Percentiles rank a stretch among this genome's conserved stretches.
phyloP scores from a whole-genome alignment of 1,140 invertebrate species.

The Hycleus cichorii region DNA sequence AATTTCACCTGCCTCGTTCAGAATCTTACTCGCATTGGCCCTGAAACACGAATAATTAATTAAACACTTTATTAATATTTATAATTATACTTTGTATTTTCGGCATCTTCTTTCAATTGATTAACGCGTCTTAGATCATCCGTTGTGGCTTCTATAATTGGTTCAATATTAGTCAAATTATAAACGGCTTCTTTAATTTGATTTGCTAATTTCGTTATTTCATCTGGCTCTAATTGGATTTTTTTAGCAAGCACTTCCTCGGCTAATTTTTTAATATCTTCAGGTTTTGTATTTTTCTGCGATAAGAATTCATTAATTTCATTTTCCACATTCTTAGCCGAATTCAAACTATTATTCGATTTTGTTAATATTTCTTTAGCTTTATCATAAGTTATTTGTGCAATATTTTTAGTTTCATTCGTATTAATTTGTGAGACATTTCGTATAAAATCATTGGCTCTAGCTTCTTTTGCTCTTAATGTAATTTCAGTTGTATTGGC shows the following conservation, averaged over 20 bases:
- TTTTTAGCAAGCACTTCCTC: constrained; percentile 60
- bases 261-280: constrained; percentile 71
- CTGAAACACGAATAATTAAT: constrained; percentile 15
- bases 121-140: constrained; percentile 69
- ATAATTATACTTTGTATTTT: constrained; percentile 58
- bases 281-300: constrained; percentile 67
- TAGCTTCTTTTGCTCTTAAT: constrained; percentile 72
- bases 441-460: constrained; percentile 60
- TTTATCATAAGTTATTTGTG: constrained; percentile 30
- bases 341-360: constrained; percentile 42
- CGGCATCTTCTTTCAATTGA: constrained; percentile 66
- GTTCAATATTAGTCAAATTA: constrained; percentile 81
- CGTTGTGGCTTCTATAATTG: constrained; percentile 78
- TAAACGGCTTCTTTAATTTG: constrained; percentile 80
- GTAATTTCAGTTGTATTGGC: constrained; percentile 74
- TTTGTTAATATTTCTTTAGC: constrained; percentile 24
- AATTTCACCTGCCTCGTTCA: constrained; percentile 51
- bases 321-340: constrained; percentile 51
- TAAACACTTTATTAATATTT: neutral
- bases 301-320: constrained; percentile 70
- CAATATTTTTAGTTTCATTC: constrained; percentile 29
- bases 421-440: constrained; percentile 42
- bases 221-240: constrained; percentile 66
- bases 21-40: constrained; percentile 47
- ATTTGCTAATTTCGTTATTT: constrained; percentile 75